Conservation (phyloP, 2,888 invertebrate species). For the Saturnia japonica region DNA sequence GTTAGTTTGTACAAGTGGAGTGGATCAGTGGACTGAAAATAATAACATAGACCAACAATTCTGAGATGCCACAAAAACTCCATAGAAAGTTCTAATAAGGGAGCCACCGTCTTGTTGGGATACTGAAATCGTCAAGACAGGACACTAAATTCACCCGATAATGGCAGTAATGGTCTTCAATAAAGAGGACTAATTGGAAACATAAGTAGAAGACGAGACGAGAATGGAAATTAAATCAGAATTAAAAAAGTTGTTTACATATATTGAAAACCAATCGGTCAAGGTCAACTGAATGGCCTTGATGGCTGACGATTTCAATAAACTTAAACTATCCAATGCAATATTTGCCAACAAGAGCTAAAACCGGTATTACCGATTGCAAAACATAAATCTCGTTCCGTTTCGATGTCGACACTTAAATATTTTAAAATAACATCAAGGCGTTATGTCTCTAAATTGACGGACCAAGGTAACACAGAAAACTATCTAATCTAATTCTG, state of each 20-base stretch:
- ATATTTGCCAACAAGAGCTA: neutral
- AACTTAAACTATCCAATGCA: neutral
- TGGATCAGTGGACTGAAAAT: too few species aligned
- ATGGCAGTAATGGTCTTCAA: too few species aligned
- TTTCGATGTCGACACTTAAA: constrained; percentile 4
- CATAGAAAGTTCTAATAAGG: too few species aligned
- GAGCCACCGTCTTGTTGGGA: too few species aligned
- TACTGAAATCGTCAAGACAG: too few species aligned
- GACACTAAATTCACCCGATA: too few species aligned
- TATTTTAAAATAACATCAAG: neutral
- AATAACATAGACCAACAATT: too few species aligned
- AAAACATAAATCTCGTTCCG: neutral
- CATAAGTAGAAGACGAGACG: too few species aligned
- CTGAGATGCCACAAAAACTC: too few species aligned
- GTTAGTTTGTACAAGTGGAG: too few species aligned
- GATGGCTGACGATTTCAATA: neutral
- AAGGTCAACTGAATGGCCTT: neutral
- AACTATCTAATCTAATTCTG: too few species aligned
- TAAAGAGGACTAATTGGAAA: too few species aligned
- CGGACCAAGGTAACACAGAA: neutral
- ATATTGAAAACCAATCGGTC: neutral
- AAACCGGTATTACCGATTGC: constrained; percentile 4
- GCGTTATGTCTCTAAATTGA: neutral
- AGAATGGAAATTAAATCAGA: neutral
- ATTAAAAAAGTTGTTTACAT: neutral